phyloP scores from a whole-genome alignment of 2,797 vertebrate species.

The Phaenicophaeus curvirostris region DNA sequence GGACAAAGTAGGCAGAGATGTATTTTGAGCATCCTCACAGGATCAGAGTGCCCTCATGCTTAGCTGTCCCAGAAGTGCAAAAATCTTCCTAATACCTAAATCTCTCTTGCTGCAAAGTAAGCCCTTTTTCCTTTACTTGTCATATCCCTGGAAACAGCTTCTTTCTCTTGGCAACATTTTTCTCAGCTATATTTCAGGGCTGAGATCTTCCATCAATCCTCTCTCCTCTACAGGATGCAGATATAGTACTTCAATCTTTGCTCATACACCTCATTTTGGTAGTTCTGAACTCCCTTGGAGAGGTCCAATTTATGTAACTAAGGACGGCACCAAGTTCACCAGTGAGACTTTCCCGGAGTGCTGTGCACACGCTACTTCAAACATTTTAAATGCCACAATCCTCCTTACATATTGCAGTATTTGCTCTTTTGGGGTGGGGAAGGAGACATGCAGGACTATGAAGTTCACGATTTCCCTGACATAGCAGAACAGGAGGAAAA shows the following conservation, averaged over 20 bases:
- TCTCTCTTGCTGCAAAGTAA: background rate
- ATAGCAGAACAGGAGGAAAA: background rate
- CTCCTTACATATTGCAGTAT: background rate
- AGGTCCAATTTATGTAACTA: background rate
- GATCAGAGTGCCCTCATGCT: background rate
- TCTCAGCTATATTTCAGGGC: background rate
- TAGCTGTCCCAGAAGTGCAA: background rate
- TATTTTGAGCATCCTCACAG: background rate
- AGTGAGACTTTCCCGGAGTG: background rate
- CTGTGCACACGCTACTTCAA: background rate
- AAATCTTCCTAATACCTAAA: background rate
- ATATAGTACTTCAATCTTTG: background rate
- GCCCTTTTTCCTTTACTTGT: background rate
- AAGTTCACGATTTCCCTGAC: background rate
- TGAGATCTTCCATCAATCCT: background rate
- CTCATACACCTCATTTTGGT: background rate
- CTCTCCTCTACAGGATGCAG: background rate
- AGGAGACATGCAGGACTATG: background rate
- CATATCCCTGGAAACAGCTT: background rate
- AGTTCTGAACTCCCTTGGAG: background rate
- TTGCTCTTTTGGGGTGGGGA: accelerated
- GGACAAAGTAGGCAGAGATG: background rate
- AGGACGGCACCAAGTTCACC: background rate
- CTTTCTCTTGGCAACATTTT: background rate
- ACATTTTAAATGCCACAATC: background rate